A percentile compares a stretch with the other conserved stretches of the same genome.
Conservation (phyloP, 2,113 vertebrate genomes). For the Carassius carassius region DNA sequence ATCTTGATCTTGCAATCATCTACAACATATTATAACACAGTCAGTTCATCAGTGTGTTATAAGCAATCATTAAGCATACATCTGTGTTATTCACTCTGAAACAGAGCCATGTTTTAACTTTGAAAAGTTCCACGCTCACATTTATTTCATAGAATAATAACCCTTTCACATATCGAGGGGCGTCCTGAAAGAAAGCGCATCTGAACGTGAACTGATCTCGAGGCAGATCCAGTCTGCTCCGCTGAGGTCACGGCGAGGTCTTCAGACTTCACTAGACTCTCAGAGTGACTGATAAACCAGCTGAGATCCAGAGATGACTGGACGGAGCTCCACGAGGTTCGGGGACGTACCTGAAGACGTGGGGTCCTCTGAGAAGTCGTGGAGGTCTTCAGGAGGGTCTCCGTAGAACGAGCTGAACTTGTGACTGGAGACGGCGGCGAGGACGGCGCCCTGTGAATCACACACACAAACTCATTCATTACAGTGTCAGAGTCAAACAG, state of each 20-base stretch:
- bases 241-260: not conserved
- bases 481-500: not conserved
- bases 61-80: no score
- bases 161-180: no score
- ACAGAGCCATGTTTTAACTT: no score
- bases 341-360: conserved; percentile 90
- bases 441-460: conserved; percentile 90
- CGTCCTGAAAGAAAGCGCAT: no score
- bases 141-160: no score
- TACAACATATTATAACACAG: no score
- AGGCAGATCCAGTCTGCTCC: no score
- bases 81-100: no score
- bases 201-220: no score
- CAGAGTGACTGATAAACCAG: not conserved
- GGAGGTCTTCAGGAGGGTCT: conserved; percentile 94
- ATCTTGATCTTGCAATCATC: no score
- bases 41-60: no score
- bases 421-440: conserved; percentile 97
- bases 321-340: not conserved
- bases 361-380: conserved; percentile 95
- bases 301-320: not conserved
- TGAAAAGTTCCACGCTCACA: no score
- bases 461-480: not conserved
- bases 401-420: conserved; percentile 98
- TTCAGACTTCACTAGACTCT: not conserved